A percentile compares a stretch with the other conserved stretches of the same genome.
Evolutionary conservation across 2,797 vertebrate genomes (phyloP).

Genomic region (Mico argentatus): DNA sequence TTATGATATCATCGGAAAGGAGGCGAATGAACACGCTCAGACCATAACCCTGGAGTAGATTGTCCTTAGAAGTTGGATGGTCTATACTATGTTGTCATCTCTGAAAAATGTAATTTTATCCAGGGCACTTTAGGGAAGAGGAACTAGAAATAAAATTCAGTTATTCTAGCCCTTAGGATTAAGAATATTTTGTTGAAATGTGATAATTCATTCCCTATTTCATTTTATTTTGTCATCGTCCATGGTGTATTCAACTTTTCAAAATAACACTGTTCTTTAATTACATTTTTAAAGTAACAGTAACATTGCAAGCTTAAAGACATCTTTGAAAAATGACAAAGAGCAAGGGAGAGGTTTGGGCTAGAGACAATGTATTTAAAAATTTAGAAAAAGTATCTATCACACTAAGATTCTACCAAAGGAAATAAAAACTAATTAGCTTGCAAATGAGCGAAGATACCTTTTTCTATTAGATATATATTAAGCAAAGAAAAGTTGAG

Average conservation of each 20-base stretch:
- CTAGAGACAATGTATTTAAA: too few species aligned
- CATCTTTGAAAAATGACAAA: background rate
- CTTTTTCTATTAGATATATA: background rate
- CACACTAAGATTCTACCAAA: slow-evolving; percentile 20
- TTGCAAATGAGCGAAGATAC: background rate
- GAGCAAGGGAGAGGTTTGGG: too few species aligned
- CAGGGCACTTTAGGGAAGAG: background rate
- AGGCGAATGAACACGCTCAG: background rate
- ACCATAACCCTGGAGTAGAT: background rate
- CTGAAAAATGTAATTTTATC: background rate
- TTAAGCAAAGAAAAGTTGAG: slow-evolving; percentile 61
- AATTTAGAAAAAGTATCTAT: too few species aligned
- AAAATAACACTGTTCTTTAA: background rate
- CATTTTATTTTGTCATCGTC: background rate
- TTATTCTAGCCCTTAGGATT: background rate
- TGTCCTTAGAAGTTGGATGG: background rate
- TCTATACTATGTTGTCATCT: background rate
- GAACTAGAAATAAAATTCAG: background rate
- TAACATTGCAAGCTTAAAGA: background rate
- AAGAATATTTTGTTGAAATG: background rate
- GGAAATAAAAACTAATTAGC: slow-evolving; percentile 36
- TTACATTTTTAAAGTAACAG: background rate
- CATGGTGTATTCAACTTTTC: background rate
- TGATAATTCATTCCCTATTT: background rate
- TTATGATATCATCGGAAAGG: background rate